These are phyloP conservation scores for Pseudomyrmex dendroicus DNA, from an alignment of 1,140 invertebrate species.

Conservation along the genomic window DNA sequence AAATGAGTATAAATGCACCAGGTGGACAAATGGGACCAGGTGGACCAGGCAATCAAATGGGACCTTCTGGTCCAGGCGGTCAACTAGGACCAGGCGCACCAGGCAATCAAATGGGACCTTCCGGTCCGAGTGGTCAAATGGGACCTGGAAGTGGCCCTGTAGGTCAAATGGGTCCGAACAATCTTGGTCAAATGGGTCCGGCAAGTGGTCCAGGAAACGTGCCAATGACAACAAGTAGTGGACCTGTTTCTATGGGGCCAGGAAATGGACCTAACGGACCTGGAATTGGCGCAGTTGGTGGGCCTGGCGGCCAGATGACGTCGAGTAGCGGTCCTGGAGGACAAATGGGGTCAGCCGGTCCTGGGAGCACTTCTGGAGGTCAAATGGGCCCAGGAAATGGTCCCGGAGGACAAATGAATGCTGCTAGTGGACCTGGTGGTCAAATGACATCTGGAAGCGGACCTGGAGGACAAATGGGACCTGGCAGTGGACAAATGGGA, in stretches of 20 bases:
- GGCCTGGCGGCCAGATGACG: slow-evolving; percentile 63
- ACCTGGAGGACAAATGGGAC: slow-evolving; percentile 66
- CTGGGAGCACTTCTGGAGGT: slow-evolving; percentile 56
- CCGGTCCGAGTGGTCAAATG: slow-evolving; percentile 59
- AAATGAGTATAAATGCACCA: slow-evolving; percentile 68
- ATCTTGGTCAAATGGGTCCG: slow-evolving; percentile 67
- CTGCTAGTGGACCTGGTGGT: slow-evolving; percentile 56
- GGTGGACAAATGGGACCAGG: slow-evolving; percentile 64
- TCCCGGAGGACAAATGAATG: slow-evolving; percentile 63
- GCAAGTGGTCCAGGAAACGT: slow-evolving; percentile 62
- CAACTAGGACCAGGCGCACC: slow-evolving; percentile 70
- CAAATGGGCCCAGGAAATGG: slow-evolving; percentile 65
- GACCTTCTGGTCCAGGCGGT: slow-evolving; percentile 56
- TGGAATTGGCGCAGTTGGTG: slow-evolving; percentile 55
- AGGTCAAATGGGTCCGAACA: slow-evolving; percentile 61
- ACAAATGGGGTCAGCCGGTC: slow-evolving; percentile 56
- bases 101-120: slow-evolving; percentile 45
- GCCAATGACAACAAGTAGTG: slow-evolving; percentile 56
- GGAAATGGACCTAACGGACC: slow-evolving; percentile 49
- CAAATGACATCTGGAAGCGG: slow-evolving; percentile 57
- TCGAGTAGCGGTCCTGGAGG: slow-evolving; percentile 61
- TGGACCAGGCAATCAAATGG: slow-evolving; percentile 64
- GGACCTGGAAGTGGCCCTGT: slow-evolving; percentile 63
- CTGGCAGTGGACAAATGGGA: slow-evolving; percentile 61
- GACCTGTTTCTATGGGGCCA: slow-evolving; percentile 57